Evolutionary conservation across 2,113 vertebrate genomes (phyloP).

Genomic region (Potamarius usumacintae): DNA sequence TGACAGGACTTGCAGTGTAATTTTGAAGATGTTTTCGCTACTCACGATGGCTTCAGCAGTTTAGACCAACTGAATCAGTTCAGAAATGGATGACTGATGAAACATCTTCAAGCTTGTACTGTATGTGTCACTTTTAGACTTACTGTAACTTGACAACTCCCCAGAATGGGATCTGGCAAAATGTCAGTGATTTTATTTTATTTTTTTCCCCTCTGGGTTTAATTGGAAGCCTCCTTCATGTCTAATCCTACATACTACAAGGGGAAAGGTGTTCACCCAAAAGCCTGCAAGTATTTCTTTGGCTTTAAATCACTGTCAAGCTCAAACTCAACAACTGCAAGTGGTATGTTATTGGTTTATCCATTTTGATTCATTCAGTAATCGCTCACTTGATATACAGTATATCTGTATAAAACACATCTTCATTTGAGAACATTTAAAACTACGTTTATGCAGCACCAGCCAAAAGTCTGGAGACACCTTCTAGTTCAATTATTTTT

Average conservation of each 20-base stretch:
- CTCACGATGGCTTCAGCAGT: background rate
- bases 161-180: background rate
- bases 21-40: background rate
- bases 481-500: too few relatives aligned
- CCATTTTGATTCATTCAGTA: background rate
- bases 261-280: background rate
- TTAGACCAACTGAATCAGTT: background rate
- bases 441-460: background rate
- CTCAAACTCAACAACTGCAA: background rate
- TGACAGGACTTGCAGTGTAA: background rate
- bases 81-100: background rate
- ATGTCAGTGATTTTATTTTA: background rate
- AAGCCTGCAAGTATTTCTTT: slow-evolving; percentile 39
- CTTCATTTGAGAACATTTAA: slow-evolving; percentile 8
- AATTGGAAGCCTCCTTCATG: background rate
- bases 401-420: background rate
- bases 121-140: background rate
- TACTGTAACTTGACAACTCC: background rate
- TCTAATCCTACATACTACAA: background rate
- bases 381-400: background rate
- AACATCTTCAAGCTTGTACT: background rate
- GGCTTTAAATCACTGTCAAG: slow-evolving; percentile 38
- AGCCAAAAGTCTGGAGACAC: too few relatives aligned
- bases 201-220: background rate
- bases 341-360: background rate